These are phyloP conservation scores for Cryptotermes secundus DNA, from an alignment of 1,140 invertebrate species.

Conservation along the genomic window DNA sequence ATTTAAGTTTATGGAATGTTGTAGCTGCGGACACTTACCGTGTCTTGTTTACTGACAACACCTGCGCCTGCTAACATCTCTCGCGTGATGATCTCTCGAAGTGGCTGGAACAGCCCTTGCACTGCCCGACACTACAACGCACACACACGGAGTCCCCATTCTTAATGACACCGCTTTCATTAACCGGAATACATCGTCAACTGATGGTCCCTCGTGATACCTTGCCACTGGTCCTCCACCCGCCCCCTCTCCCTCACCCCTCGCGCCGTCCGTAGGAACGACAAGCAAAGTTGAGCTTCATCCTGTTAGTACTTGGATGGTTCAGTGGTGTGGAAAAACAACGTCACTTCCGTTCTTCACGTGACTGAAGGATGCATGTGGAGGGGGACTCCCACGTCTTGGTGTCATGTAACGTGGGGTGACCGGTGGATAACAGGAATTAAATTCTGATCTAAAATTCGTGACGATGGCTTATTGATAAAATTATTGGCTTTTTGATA, in stretches of 20 bases:
- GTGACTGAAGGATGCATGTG: neutral
- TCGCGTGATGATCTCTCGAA: too few relatives aligned
- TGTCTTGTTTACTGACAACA: too few relatives aligned
- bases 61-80: too few relatives aligned
- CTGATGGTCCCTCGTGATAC: neutral
- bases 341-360: constrained; percentile 14
- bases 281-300: neutral
- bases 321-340: constrained; percentile 12
- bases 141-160: neutral
- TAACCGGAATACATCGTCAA: neutral
- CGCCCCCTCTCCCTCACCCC: neutral
- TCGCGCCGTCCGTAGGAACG: neutral
- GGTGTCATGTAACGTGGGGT: neutral
- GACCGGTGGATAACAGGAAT: neutral
- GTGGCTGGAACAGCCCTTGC: too few relatives aligned
- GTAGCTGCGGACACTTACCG: too few relatives aligned
- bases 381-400: neutral
- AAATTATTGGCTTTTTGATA: too few relatives aligned
- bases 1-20: too few relatives aligned
- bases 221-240: neutral
- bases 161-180: neutral
- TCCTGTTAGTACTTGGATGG: constrained; percentile 11
- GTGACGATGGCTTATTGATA: too few relatives aligned
- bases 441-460: too few relatives aligned
- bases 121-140: neutral